Percentiles rank a stretch among this genome's conserved stretches.
These are phyloP conservation scores for Cataglyphis hispanica DNA, from an alignment of 1,140 invertebrate species.

Conservation along the genomic window DNA sequence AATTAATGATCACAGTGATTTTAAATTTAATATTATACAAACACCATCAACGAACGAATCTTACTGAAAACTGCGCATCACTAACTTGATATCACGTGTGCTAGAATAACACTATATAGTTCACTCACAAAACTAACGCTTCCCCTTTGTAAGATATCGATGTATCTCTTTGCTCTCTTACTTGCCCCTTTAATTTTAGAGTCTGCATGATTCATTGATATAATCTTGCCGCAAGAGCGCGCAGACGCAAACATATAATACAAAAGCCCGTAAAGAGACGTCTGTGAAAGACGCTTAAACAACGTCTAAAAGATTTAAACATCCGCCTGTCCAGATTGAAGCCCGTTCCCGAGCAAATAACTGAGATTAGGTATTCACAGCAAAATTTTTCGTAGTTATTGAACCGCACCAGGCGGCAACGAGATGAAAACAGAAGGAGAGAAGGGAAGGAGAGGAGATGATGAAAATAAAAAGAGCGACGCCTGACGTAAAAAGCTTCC, in stretches of 20 bases:
- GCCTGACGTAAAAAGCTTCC: background rate
- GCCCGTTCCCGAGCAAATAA: background rate
- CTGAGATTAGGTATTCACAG: background rate
- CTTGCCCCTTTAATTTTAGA: constrained; percentile 23
- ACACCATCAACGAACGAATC: background rate
- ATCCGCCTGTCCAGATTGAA: background rate
- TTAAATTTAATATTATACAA: background rate
- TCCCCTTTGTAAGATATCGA: background rate
- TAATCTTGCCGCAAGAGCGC: constrained; percentile 17
- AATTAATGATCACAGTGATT: constrained; percentile 12
- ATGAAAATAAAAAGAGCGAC: background rate
- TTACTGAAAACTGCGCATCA: constrained; percentile 2
- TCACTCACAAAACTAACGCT: background rate
- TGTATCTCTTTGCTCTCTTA: background rate
- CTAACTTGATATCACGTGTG: constrained; percentile 4
- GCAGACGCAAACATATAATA: constrained; percentile 25
- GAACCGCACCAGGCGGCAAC: constrained; percentile 15
- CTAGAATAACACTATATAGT: constrained; percentile 15
- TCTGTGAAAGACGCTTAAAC: background rate
- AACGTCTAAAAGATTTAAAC: background rate
- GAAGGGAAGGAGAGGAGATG: background rate
- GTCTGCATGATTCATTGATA: background rate
- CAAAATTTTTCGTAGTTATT: constrained; percentile 15
- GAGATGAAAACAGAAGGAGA: background rate
- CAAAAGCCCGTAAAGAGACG: constrained; percentile 5